Conservation (phyloP, 2,888 invertebrate species). For the Crossocerus cetratus region DNA sequence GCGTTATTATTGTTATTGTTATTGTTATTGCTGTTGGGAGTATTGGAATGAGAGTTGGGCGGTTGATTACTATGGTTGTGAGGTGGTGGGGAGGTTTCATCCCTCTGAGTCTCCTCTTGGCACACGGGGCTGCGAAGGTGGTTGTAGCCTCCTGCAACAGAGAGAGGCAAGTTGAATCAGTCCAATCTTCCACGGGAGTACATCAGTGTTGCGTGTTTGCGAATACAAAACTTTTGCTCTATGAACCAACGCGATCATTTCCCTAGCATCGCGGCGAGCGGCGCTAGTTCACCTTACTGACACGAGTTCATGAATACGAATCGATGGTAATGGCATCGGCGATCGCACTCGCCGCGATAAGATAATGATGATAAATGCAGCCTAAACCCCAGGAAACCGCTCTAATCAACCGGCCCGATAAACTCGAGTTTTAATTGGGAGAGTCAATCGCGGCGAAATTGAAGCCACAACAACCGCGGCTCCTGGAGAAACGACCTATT, state of each 20-base stretch:
- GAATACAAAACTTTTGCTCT: no score
- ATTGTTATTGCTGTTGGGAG: constrained; percentile 68
- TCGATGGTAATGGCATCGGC: background rate
- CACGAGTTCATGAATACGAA: background rate
- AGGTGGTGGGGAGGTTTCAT: constrained; percentile 75
- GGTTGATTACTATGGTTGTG: constrained; percentile 72
- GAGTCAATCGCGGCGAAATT: no score
- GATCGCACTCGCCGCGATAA: background rate
- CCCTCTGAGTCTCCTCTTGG: constrained; percentile 73
- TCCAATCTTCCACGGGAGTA: background rate
- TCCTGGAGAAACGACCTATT: no score
- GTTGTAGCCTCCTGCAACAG: constrained; percentile 78
- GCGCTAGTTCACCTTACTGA: no score
- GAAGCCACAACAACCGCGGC: no score
- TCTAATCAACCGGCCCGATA: no score
- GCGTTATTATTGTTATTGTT: constrained; percentile 68
- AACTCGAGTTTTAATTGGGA: no score
- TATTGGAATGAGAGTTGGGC: constrained; percentile 72
- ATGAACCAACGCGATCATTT: no score
- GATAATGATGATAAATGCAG: constrained; percentile 5
- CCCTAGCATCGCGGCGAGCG: no score
- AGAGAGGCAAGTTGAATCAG: background rate
- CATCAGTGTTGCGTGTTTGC: background rate
- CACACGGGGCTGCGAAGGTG: constrained; percentile 79
- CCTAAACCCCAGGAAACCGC: background rate